Evolutionary conservation across 2,888 invertebrate genomes (phyloP).

Genomic region (Epiblema foenella): DNA sequence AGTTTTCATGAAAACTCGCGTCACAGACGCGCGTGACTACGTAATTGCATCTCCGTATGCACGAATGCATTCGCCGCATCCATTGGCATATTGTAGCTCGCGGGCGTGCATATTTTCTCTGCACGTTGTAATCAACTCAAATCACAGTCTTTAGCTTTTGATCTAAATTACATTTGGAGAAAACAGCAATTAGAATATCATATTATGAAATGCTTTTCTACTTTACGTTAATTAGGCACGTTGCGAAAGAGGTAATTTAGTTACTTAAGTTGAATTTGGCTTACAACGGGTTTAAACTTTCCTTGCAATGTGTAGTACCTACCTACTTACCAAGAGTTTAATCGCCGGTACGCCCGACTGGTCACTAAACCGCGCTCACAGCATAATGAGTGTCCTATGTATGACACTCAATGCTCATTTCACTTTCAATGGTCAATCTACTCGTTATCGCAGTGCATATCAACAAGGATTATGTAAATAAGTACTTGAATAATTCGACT

Average conservation of each 20-base stretch:
- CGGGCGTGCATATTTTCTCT: constrained; percentile 40
- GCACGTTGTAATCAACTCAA: constrained; percentile 28
- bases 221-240: constrained; percentile 30
- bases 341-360: constrained; percentile 26
- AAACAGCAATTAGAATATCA: constrained; percentile 40
- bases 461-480: background rate
- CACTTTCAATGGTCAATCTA: constrained; percentile 36
- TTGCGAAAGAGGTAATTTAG: constrained; percentile 2
- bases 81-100: constrained; percentile 21
- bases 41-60: constrained; percentile 52
- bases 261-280: constrained; percentile 5
- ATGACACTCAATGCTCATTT: too few relatives aligned
- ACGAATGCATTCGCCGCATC: constrained; percentile 39
- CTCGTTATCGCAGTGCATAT: background rate
- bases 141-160: constrained; percentile 29
- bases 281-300: constrained; percentile 9
- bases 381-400: constrained; percentile 9
- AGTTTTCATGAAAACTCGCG: constrained; percentile 40
- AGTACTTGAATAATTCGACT: too few relatives aligned
- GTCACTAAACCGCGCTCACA: background rate
- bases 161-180: constrained; percentile 40
- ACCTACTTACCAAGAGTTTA: background rate
- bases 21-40: constrained; percentile 51
- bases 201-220: constrained; percentile 37
- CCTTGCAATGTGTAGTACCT: background rate